Evolutionary conservation across 1,140 invertebrate species (phyloP).

Genomic region (Melipona quadrifasciata): DNA sequence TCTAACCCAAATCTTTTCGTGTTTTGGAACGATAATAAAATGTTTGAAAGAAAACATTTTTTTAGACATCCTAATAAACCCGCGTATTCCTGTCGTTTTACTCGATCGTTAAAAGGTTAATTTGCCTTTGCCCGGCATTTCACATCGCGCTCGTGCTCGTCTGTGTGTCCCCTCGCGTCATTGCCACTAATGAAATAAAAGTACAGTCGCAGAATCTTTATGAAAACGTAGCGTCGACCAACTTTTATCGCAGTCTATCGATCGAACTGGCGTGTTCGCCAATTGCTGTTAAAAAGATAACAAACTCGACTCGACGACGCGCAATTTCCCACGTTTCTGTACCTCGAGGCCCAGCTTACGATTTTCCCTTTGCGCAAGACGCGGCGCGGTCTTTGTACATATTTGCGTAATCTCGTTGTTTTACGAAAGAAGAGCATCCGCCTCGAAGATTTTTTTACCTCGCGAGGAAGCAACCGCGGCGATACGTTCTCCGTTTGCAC

Average conservation of each 20-base stretch:
- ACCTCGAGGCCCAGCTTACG: not conserved
- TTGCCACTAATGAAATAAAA: not conserved
- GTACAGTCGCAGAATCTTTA: slow-evolving; percentile 56
- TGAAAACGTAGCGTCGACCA: slow-evolving; percentile 56
- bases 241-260: slow-evolving; percentile 57
- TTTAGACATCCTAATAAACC: not conserved
- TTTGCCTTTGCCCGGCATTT: slow-evolving; percentile 26
- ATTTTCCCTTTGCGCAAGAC: slow-evolving; percentile 1
- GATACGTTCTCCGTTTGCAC: not conserved
- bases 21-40: too few species aligned
- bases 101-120: not conserved
- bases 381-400: not conserved
- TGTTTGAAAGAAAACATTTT: too few species aligned
- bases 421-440: not conserved
- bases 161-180: not conserved
- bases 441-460: not conserved
- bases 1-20: too few species aligned
- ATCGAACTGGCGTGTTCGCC: slow-evolving; percentile 17
- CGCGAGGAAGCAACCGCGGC: not conserved
- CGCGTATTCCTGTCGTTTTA: slow-evolving; percentile 45
- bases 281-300: slow-evolving; percentile 14
- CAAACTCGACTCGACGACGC: not conserved
- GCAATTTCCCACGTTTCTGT: not conserved
- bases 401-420: not conserved
- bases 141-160: slow-evolving; percentile 44